Evolutionary conservation across 2,888 invertebrate species (phyloP).

Genomic region (Gastracanthus pulcherrimus): DNA sequence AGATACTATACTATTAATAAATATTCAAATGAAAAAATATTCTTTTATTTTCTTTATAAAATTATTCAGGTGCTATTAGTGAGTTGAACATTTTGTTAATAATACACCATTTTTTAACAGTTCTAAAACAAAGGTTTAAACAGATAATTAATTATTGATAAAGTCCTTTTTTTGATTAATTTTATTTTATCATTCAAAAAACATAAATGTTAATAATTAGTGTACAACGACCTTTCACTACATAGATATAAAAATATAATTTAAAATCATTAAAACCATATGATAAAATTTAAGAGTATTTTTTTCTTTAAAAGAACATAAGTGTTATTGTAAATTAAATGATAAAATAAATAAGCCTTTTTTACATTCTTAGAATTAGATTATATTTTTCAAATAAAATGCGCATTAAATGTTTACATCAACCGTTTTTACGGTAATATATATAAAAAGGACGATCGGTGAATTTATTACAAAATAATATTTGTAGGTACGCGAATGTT

Average conservation of each 20-base stretch:
- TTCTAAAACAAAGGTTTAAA: no score
- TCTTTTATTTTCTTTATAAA: background rate
- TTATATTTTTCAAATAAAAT: constrained; percentile 52
- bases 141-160: no score
- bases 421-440: constrained; percentile 33
- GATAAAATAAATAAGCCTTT: constrained; percentile 47
- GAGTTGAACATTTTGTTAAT: background rate
- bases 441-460: constrained; percentile 50
- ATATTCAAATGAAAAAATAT: background rate
- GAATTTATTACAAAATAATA: constrained; percentile 56
- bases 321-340: constrained; percentile 6
- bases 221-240: background rate
- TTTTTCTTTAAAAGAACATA: constrained; percentile 29
- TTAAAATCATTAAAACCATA: constrained; percentile 20
- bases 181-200: constrained; percentile 21
- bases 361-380: constrained; percentile 37
- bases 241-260: constrained; percentile 31
- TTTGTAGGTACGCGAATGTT: constrained; percentile 45
- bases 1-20: no score
- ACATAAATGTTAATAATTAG: background rate
- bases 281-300: background rate
- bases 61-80: background rate
- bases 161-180: background rate
- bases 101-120: no score
- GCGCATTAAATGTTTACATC: constrained; percentile 52